Evolutionary conservation across 2,888 invertebrate genomes (phyloP).

Genomic region (Acleris cristana): DNA sequence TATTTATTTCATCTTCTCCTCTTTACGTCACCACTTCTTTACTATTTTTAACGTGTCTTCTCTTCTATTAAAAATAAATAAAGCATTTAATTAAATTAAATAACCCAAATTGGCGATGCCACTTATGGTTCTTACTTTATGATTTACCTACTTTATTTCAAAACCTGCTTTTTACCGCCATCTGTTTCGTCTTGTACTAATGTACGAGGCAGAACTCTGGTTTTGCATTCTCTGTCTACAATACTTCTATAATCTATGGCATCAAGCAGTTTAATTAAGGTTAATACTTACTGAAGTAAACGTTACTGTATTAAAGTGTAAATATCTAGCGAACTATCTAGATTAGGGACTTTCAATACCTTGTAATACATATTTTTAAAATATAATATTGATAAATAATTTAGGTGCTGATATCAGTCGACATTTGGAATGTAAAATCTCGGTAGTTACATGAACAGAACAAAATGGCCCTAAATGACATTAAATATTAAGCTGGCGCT

Average conservation of each 20-base stretch:
- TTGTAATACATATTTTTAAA: slow-evolving; percentile 39
- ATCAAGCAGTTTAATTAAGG: slow-evolving; percentile 54
- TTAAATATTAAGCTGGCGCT: slow-evolving; percentile 26
- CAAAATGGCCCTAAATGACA: slow-evolving; percentile 20
- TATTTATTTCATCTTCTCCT: no score
- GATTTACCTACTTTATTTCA: no score
- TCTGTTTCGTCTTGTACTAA: no score
- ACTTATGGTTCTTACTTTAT: no score
- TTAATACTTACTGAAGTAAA: slow-evolving; percentile 41
- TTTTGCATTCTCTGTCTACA: slow-evolving; percentile 39
- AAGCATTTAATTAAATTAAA: no score
- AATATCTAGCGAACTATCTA: slow-evolving; percentile 56
- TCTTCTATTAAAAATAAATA: no score
- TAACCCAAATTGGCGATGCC: no score
- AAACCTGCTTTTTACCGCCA: no score
- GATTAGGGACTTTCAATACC: slow-evolving; percentile 48
- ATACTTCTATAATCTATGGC: slow-evolving; percentile 51
- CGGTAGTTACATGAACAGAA: slow-evolving; percentile 29
- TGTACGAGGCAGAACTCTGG: no score
- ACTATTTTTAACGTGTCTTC: no score
- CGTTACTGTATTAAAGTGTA: slow-evolving; percentile 72
- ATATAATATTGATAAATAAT: slow-evolving; percentile 32
- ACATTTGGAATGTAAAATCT: slow-evolving; percentile 33
- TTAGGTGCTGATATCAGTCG: slow-evolving; percentile 56
- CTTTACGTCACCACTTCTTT: no score